Evolutionary conservation across 64 coral and sea anemone species (phyloP), one percentile per base, ranked within the genome.

Genomic region (Cladopsammia gracilis): DNA sequence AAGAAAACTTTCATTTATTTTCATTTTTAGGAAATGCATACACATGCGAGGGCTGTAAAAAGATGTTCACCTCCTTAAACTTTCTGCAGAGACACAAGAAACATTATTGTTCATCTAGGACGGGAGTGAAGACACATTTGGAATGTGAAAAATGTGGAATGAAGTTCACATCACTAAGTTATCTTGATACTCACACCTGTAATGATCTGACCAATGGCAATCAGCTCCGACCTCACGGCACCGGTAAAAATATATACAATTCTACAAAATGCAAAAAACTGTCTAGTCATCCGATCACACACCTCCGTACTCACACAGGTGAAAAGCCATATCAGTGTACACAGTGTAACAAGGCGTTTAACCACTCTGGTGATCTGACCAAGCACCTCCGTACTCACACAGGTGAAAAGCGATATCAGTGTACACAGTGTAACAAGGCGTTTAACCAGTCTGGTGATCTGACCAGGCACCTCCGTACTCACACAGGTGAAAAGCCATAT

Each of bases 61-160:
- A 0, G 45, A 75, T 75, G 42, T 75, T 44, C 46, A 75, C 71
- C 15, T 75, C 71, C 42, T 48, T 75, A 49, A 75, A 75, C 44
- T 75, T 75, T 75, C 5, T 75, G 7, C 71, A 48, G 14, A 75
- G 71, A 75, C 71, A 75, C 45, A 48, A 48, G 44, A 75, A 34
- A 75, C 18, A 48, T n/a, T n/a, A n/a, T 13, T 75, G 71, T 48
- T 75, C 45, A 48, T 15, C 14, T 18, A 47, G 71, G 7, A 75
- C 71, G 6, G 18, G 7, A 14, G 15, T 6, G 19, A 75, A 19
- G 18, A 75, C 16, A 14, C 34, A 34, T 34, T 75, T 11, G 71
- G 43, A 75, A 47, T 75, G 71, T 48, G 19, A 48, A 18, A 48
- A 18, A 3, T 75, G 71, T 49, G 16, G 6, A 16, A 75, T 47